phyloP scores from a whole-genome alignment of 2,888 invertebrate genomes.

The Melinaea menophilus region DNA sequence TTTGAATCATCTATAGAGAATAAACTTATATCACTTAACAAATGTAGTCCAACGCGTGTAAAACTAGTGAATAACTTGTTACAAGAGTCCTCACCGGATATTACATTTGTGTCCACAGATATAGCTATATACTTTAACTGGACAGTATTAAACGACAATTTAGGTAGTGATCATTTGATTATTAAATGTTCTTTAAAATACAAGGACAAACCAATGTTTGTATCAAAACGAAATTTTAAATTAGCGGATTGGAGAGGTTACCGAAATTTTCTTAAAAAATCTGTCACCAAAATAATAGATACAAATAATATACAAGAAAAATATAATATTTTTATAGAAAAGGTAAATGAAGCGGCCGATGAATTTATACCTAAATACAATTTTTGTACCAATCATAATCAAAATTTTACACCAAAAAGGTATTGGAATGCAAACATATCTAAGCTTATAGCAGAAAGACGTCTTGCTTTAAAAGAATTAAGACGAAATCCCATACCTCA shows the following conservation, averaged over 20 bases:
- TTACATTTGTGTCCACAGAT: conserved; percentile 23
- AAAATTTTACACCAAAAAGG: too few relatives aligned
- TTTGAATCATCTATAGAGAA: background rate
- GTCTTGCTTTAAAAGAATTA: too few relatives aligned
- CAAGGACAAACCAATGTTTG: background rate
- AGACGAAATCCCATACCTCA: too few relatives aligned
- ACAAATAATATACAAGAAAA: background rate
- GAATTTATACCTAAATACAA: background rate
- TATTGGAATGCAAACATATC: too few relatives aligned
- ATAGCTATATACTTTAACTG: conserved; percentile 21
- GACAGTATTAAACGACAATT: conserved; percentile 20
- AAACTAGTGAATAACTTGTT: conserved; percentile 4
- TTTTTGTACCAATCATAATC: conserved; percentile 12
- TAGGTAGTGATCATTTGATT: conserved; percentile 23
- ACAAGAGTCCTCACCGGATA: conserved; percentile 9
- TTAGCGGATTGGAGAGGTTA: conserved; percentile 12
- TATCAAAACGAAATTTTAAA: conserved; percentile 12
- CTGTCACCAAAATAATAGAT: too few relatives aligned
- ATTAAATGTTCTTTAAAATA: conserved; percentile 8
- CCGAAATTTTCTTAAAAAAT: background rate
- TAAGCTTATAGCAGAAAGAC: too few relatives aligned
- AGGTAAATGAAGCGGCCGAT: conserved; percentile 21
- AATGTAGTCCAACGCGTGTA: background rate
- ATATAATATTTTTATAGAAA: conserved; percentile 1
- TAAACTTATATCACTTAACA: conserved; percentile 7